Evolutionary conservation across 2,888 invertebrate genomes (phyloP).

Genomic region (Dorcus hopei): DNA sequence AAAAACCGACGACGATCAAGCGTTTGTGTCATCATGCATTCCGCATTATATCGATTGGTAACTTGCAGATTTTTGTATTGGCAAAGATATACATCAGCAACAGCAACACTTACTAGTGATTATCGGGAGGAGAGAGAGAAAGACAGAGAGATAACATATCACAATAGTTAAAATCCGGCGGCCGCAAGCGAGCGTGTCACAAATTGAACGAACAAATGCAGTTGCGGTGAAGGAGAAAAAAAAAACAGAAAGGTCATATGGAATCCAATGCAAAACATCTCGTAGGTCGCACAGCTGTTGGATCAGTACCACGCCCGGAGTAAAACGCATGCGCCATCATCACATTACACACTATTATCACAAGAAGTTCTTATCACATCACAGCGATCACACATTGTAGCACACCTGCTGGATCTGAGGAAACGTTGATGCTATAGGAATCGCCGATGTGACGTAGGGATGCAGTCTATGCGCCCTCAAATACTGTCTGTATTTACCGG

Average conservation of each 20-base stretch:
- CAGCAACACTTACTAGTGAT: too few relatives aligned
- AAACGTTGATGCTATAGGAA: conserved; percentile 51
- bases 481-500: conserved; percentile 59
- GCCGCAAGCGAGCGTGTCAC: conserved; percentile 2
- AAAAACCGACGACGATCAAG: too few relatives aligned
- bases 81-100: too few relatives aligned
- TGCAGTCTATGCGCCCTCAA: conserved; percentile 57
- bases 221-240: conserved; percentile 15
- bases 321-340: conserved; percentile 39
- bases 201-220: conserved; percentile 8
- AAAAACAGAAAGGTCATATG: conserved; percentile 23
- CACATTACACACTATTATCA: conserved; percentile 52
- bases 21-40: too few relatives aligned
- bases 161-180: not conserved
- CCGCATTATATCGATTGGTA: too few relatives aligned
- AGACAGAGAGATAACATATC: too few relatives aligned
- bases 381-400: conserved; percentile 59
- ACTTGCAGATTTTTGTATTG: too few relatives aligned
- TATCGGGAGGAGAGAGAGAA: too few relatives aligned
- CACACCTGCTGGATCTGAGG: conserved; percentile 60
- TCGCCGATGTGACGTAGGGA: conserved; percentile 54
- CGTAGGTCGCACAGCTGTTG: conserved; percentile 40
- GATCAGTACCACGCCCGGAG: conserved; percentile 48
- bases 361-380: conserved; percentile 44
- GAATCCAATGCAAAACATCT: conserved; percentile 34